Percentiles rank a stretch among this genome's conserved stretches.
phyloP scores from a whole-genome alignment of 2,797 vertebrate species.

The Phoebastria nigripes region DNA sequence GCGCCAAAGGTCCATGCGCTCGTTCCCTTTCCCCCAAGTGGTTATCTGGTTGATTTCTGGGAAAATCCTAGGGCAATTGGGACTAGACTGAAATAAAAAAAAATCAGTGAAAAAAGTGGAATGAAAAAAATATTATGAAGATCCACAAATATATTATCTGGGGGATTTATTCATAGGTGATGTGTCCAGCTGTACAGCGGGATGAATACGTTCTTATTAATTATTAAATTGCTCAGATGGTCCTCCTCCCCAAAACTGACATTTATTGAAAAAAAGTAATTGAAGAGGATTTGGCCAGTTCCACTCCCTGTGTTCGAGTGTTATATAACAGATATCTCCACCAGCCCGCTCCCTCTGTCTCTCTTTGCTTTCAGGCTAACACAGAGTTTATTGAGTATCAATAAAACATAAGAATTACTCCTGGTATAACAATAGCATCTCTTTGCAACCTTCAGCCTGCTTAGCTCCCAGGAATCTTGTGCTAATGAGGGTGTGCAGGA shows the following conservation, averaged over 20 bases:
- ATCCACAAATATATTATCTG: background rate
- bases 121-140: background rate
- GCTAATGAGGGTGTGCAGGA: slow-evolving; percentile 59
- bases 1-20: background rate
- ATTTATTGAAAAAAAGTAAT: slow-evolving; percentile 45
- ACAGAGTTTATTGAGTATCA: slow-evolving; percentile 34
- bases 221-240: slow-evolving; percentile 51
- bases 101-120: background rate
- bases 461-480: slow-evolving; percentile 45
- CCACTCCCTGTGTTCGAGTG: background rate
- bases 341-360: background rate
- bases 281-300: slow-evolving; percentile 43
- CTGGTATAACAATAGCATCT: slow-evolving; percentile 52
- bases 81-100: background rate
- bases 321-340: background rate
- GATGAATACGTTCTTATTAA: slow-evolving; percentile 35
- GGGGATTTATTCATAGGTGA: slow-evolving; percentile 33
- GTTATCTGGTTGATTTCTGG: background rate
- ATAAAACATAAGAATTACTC: slow-evolving; percentile 58
- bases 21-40: background rate
- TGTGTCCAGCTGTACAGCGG: background rate
- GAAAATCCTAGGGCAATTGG: background rate
- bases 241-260: background rate
- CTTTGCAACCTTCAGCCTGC: slow-evolving; percentile 46
- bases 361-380: slow-evolving; percentile 1